Evolutionary conservation across 2,888 invertebrate species (phyloP), one percentile per base, ranked within the genome.

Genomic region (Iselma pallidipennis): DNA sequence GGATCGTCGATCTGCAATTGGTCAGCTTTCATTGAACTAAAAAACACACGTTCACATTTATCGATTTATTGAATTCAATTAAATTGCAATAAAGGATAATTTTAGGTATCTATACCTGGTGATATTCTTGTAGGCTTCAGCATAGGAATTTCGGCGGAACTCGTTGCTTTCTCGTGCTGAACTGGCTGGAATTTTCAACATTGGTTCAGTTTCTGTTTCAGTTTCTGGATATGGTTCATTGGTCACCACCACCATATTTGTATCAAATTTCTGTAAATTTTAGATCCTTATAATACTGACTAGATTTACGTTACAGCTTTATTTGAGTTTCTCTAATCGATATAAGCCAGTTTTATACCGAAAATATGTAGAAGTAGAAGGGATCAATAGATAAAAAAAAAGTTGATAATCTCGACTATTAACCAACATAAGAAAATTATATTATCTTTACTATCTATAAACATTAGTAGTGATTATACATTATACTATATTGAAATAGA

Each of bases 1-100:
- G 76, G 76, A n/a, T 77, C 76, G 33, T 75, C 75, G 52, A 78
- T 78, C 54, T 74, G 69, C 14, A 80, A 70, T 23, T 78, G 78
- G 45, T 76, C 78, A 4, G 77, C 76, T 67, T 76, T 76, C 77
- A 79, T 78, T 28, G 76, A 77, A 58, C 80, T 81, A 70, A 57
- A 77, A 76, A 9, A 19, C 23, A 23, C 16, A n/a, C 12, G 53
- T 14, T n/a, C n/a, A n/a, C n/a, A n/a, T n/a, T n/a, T n/a, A n/a
- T n/a, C n/a, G n/a, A n/a, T n/a, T n/a, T n/a, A n/a, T n/a, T n/a
- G n/a, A n/a, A n/a, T n/a, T n/a, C n/a, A n/a, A n/a, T n/a, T n/a
- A n/a, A n/a, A n/a, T n/a, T n/a, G n/a, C n/a, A n/a, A 42, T 37
- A 54, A 23, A 19, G 6, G n/a, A 12, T 19, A 12, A 21, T 5